Evolutionary conservation across 1,140 invertebrate genomes (phyloP), one percentile per base, ranked within the genome.

Genomic region (Andrena cerasifolii): DNA sequence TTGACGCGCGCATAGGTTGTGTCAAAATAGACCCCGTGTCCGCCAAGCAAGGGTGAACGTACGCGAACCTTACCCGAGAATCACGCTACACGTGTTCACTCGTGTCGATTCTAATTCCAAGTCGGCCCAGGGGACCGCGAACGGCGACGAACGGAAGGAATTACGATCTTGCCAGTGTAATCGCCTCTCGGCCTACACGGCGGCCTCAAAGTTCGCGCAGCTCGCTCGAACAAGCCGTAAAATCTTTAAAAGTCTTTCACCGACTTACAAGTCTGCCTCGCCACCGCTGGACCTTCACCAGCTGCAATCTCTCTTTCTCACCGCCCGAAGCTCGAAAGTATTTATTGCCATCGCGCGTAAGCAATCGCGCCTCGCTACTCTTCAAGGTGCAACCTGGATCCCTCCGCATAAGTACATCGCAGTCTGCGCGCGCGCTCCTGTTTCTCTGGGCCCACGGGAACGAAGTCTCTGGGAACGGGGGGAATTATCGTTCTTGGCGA

Each of bases 181-280:
- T 73, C 59, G 26, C 16, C 43, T 10, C 36, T 40, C 36, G 33
- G 21, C 43, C 49, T 66, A 40, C 61, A 61, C n/a, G 58, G n/a
- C 53, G 33, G 43, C 66, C 31, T 31, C 56, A 61, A 74, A 79
- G 61, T 82, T 82, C 40, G 61, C 54, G 70, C 47, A 31, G 31
- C 62, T 10, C 54, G 26, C 59, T 28, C 40, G 28, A 66, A 66
- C 43, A 45, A 49, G 68, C 10, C 40, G 47, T 80, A 74, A 82
- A 82, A 73, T 73, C 61, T 72, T 21, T 21, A 79, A 79, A 75
- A 81, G 54, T 82, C 79, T 82, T 75, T 80, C 70, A 66, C 78
- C 70, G 40, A 74, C 31, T 79, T 59, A 47, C n/a, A 43, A 56
- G 59, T 21, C 36, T 33, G 16, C 31, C 47, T 58, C 70, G 56